Conservation (phyloP, 2,888 invertebrate genomes). For the Sussaba pulchella region DNA sequence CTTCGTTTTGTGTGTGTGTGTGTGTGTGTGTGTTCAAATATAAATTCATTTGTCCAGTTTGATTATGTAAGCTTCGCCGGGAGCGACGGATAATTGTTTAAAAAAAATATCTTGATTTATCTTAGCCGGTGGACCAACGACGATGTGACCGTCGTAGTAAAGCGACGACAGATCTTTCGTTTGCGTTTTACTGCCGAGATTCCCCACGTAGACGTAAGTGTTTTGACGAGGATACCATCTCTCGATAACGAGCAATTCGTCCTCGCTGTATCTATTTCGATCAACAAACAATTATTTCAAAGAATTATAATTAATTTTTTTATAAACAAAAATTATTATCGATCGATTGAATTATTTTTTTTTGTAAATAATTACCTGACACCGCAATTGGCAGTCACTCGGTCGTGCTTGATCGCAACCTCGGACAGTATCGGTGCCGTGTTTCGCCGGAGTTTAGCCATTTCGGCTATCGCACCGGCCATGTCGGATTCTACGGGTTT, state of each 20-base stretch:
- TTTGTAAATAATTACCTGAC: slow-evolving; percentile 84
- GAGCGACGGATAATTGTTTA: slow-evolving; percentile 85
- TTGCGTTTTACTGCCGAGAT: slow-evolving; percentile 87
- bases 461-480: slow-evolving; percentile 86
- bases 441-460: slow-evolving; percentile 87
- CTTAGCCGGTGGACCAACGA: slow-evolving; percentile 85
- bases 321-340: too few relatives aligned
- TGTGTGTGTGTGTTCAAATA: slow-evolving; percentile 45
- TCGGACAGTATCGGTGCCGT: slow-evolving; percentile 91
- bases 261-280: slow-evolving; percentile 85
- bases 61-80: slow-evolving; percentile 88
- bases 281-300: neutral
- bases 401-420: slow-evolving; percentile 88
- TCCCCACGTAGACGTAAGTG: slow-evolving; percentile 91
- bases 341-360: neutral
- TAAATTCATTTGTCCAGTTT: slow-evolving; percentile 86
- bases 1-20: too few relatives aligned
- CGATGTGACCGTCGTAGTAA: slow-evolving; percentile 90
- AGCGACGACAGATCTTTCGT: slow-evolving; percentile 90
- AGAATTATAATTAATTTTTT: too few relatives aligned
- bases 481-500: slow-evolving; percentile 83
- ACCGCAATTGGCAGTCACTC: slow-evolving; percentile 88
- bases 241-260: slow-evolving; percentile 89
- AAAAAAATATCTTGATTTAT: slow-evolving; percentile 85
- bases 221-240: slow-evolving; percentile 92